phyloP scores from a whole-genome alignment of 2,888 invertebrate genomes.

The Ectemnius lituratus region DNA sequence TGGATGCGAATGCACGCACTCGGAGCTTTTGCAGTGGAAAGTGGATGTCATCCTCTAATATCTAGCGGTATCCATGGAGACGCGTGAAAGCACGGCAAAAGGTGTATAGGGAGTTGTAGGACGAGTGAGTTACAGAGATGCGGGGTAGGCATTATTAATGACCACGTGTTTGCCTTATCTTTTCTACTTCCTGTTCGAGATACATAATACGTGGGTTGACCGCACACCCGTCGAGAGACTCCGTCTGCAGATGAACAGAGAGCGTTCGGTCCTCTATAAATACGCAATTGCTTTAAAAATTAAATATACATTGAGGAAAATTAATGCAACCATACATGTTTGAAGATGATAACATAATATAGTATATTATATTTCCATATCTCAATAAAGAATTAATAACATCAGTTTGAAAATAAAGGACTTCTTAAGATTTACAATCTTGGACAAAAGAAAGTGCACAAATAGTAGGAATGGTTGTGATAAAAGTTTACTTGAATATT shows the following conservation, averaged over 20 bases:
- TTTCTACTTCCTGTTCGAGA: constrained; percentile 68
- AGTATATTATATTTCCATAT: too few relatives aligned
- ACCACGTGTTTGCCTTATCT: constrained; percentile 65
- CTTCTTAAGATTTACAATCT: too few relatives aligned
- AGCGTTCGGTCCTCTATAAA: constrained; percentile 25
- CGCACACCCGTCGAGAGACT: constrained; percentile 46
- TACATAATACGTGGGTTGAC: constrained; percentile 61
- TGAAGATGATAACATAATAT: too few relatives aligned
- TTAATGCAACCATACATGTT: too few relatives aligned
- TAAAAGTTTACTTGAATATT: too few relatives aligned
- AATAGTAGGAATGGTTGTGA: too few relatives aligned
- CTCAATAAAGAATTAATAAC: too few relatives aligned
- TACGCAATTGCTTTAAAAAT: too few relatives aligned
- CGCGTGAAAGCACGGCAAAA: constrained; percentile 4
- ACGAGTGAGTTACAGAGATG: constrained; percentile 35
- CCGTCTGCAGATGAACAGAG: constrained; percentile 30
- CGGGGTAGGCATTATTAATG: constrained; percentile 65
- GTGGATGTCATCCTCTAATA: constrained; percentile 22
- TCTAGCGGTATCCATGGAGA: constrained; percentile 17
- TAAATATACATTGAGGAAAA: too few relatives aligned
- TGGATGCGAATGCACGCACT: not conserved
- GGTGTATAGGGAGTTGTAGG: constrained; percentile 14
- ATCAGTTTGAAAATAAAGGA: too few relatives aligned
- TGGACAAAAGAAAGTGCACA: too few relatives aligned
- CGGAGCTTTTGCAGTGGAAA: not conserved